A percentile compares a stretch with the other conserved stretches of the same genome.
These are phyloP conservation scores for Muscicapa adusta DNA, from an alignment of 2,113 vertebrate species.

Conservation along the genomic window DNA sequence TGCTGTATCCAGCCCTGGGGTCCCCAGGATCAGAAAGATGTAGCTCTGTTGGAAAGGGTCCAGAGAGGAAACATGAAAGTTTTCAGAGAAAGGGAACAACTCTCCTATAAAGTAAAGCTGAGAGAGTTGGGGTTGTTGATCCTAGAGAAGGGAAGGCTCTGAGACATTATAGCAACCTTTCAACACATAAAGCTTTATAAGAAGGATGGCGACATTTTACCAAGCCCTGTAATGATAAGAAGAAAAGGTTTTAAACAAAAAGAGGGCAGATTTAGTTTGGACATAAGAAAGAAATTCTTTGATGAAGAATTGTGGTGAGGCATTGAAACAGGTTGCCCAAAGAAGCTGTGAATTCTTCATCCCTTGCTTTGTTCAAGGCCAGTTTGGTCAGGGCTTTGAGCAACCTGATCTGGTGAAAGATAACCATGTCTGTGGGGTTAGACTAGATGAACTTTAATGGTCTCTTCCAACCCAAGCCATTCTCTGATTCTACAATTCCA, in stretches of 20 bases:
- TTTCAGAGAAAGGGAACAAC: background rate
- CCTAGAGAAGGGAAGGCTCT: background rate
- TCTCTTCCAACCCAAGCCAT: background rate
- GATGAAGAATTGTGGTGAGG: background rate
- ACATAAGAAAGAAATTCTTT: background rate
- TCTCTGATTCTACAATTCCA: background rate
- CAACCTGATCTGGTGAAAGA: background rate
- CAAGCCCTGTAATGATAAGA: background rate
- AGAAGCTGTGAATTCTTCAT: background rate
- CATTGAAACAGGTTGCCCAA: background rate
- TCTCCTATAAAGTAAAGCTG: background rate
- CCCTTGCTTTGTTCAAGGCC: background rate
- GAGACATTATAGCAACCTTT: background rate
- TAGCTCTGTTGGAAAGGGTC: rapidly evolving
- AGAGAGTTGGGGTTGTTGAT: background rate
- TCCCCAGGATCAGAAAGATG: background rate
- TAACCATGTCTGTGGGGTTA: background rate
- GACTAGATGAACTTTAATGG: background rate
- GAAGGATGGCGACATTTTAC: background rate
- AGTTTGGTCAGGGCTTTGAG: background rate
- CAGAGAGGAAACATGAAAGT: background rate
- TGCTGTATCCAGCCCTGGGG: rapidly evolving
- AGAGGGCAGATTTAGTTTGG: background rate
- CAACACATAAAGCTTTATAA: background rate
- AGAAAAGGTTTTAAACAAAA: background rate